Evolutionary conservation across 92 coral and sea anemone genomes (phyloP), one percentile per base, ranked within the genome.

Genomic region (Scolanthus callimorphus): DNA sequence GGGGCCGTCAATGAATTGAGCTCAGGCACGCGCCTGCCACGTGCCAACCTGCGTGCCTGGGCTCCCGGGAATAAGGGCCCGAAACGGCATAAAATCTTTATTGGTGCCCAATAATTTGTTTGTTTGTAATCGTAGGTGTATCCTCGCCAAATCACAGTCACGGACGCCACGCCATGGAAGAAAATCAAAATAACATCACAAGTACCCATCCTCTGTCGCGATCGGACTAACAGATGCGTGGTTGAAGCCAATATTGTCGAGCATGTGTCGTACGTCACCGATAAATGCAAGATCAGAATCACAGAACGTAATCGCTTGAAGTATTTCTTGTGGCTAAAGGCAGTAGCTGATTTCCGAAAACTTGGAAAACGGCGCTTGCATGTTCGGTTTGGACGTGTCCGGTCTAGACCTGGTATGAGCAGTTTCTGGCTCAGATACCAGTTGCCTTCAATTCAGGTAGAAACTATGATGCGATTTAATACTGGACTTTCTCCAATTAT

Each of bases 401-500:
- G 62, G 29, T 70, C 73, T 27, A 50, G 69, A 2, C 90, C 95
- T 23, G 90, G 90, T 13, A 64, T 80, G 3, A 80, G 90, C 45
- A 66, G 83, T 20, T 87, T 87, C 61, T 87, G 95, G 95, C 59
- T 59, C 39, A 86, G 90, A 4, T 87, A 87, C 27, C 51, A 61
- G 55, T 74, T 71, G 1, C 85, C 78, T 9, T 27, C 82, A 4
- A 72, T 87, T 8, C 46, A 61, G 89, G 95, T 73, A 49, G n/a
- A n/a, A n/a, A n/a, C n/a, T n/a, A n/a, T n/a, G n/a, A n/a, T n/a
- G n/a, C n/a, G n/a, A n/a, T n/a, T n/a, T n/a, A n/a, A n/a, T n/a
- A n/a, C n/a, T n/a, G n/a, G n/a, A n/a, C n/a, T n/a, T n/a, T n/a
- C n/a, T n/a, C n/a, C n/a, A n/a, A n/a, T n/a, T n/a, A n/a, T n/a